Conservation (phyloP, 2,888 invertebrate genomes). For the Sminthurides aquaticus region DNA sequence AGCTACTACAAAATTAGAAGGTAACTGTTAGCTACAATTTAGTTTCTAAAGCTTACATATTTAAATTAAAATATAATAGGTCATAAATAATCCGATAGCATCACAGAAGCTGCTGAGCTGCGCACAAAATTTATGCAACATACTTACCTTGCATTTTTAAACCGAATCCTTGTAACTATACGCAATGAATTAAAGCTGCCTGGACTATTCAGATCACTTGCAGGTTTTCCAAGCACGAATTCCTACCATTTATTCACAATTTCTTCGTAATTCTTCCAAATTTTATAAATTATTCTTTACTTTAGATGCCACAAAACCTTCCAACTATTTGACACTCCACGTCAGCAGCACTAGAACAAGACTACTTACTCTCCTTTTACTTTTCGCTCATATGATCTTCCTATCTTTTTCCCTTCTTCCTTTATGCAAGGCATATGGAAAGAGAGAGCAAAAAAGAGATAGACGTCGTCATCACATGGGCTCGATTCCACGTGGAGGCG, state of each 20-base stretch:
- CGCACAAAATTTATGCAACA: too few species aligned
- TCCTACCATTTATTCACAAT: too few species aligned
- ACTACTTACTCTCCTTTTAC: background rate
- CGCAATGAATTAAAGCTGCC: too few species aligned
- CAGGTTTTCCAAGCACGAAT: too few species aligned
- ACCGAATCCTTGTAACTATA: background rate
- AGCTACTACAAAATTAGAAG: slow-evolving; percentile 15
- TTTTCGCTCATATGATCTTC: background rate
- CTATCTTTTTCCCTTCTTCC: background rate
- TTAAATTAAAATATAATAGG: background rate
- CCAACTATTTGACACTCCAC: slow-evolving; percentile 17
- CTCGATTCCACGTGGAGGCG: background rate
- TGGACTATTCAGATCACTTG: too few species aligned
- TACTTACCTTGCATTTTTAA: slow-evolving; percentile 17
- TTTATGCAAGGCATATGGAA: background rate
- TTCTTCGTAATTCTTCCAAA: background rate
- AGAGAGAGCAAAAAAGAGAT: background rate
- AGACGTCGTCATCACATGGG: slow-evolving; percentile 1
- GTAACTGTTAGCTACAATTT: background rate
- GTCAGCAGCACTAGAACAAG: slow-evolving; percentile 8
- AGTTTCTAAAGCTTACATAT: background rate
- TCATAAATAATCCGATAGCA: too few species aligned
- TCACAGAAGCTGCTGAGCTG: too few species aligned
- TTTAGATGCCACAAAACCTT: background rate
- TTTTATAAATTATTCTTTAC: background rate